phyloP scores from a whole-genome alignment of 2,888 invertebrate species.

The Cryptus armator region DNA sequence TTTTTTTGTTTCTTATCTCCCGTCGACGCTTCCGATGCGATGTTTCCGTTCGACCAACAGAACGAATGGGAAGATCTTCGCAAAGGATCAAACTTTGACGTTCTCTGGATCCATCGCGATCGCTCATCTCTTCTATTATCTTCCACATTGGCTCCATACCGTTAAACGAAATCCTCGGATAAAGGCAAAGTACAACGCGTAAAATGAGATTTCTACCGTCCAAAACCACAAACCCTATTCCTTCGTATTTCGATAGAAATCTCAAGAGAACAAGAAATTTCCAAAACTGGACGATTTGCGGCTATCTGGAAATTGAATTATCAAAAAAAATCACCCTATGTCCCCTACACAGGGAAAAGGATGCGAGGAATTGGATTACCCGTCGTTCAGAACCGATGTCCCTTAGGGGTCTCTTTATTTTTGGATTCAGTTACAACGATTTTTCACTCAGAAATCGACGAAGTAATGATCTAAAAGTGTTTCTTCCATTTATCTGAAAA shows the following conservation, averaged over 20 bases:
- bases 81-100: conserved; percentile 32
- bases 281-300: conserved; percentile 22
- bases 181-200: conserved; percentile 21
- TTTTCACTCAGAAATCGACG: conserved; percentile 19
- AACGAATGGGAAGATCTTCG: conserved; percentile 11
- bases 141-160: background rate
- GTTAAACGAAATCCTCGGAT: conserved; percentile 7
- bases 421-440: conserved; percentile 7
- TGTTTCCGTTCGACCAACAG: conserved; percentile 21
- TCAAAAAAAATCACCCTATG: conserved; percentile 11
- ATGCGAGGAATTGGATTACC: conserved; percentile 4
- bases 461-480: conserved; percentile 27
- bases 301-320: conserved; percentile 32
- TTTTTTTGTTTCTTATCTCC: conserved; percentile 57
- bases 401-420: conserved; percentile 9
- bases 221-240: background rate
- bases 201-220: background rate
- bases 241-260: background rate
- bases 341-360: background rate
- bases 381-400: background rate
- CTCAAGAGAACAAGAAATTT: conserved; percentile 17
- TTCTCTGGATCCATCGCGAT: conserved; percentile 46
- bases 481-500: conserved; percentile 4
- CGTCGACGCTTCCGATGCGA: conserved; percentile 19
- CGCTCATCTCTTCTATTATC: conserved; percentile 34